phyloP scores from a whole-genome alignment of 1,140 invertebrate species.

The Diorhabda sublineata region DNA sequence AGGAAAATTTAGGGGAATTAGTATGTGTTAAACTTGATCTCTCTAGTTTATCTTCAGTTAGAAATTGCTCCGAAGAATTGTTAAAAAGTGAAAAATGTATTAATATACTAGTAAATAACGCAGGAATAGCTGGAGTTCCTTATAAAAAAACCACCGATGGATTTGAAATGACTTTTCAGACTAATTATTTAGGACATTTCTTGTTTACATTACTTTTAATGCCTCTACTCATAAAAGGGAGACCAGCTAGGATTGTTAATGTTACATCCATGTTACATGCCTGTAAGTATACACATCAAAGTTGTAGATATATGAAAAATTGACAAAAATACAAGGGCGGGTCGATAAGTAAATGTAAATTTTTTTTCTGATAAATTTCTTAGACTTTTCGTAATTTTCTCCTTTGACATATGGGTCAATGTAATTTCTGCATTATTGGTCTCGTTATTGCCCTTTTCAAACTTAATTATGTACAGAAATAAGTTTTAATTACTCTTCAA shows the following conservation, averaged over 20 bases:
- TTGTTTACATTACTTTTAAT: conserved; percentile 76
- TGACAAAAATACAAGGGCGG: conserved; percentile 18
- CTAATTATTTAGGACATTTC: conserved; percentile 81
- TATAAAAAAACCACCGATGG: conserved; percentile 66
- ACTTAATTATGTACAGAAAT: no score
- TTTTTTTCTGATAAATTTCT: background rate
- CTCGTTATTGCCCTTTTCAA: no score
- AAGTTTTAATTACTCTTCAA: no score
- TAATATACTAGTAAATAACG: conserved; percentile 79
- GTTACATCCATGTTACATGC: conserved; percentile 58
- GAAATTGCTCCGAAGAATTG: conserved; percentile 64
- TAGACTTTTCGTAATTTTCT: no score
- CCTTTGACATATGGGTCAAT: no score
- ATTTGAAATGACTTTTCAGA: conserved; percentile 74
- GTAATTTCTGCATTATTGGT: no score
- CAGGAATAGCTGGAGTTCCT: conserved; percentile 71
- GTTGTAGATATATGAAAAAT: background rate
- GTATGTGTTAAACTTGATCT: conserved; percentile 64
- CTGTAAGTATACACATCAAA: conserved; percentile 38
- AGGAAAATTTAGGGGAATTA: conserved; percentile 54
- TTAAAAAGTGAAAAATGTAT: conserved; percentile 57
- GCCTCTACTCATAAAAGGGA: conserved; percentile 51
- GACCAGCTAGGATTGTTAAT: conserved; percentile 56
- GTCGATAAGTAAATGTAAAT: background rate
- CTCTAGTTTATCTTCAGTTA: conserved; percentile 65